Conservation (phyloP, 2,113 vertebrate species). For the Neomonachus schauinslandi region DNA sequence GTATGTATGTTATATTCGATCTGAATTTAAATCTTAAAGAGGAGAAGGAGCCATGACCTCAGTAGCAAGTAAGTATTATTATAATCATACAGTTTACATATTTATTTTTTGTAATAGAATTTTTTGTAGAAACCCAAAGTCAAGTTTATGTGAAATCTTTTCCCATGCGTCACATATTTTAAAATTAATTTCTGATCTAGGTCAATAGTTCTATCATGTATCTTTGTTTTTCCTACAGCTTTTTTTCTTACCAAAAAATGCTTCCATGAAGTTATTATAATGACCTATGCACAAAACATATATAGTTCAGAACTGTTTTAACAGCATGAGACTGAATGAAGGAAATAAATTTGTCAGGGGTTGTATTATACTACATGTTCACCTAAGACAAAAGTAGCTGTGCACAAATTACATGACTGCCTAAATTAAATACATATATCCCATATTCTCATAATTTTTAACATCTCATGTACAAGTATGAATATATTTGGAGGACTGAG, state of each 20-base stretch:
- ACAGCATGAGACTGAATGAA: background rate
- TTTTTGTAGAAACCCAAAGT: background rate
- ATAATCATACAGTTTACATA: background rate
- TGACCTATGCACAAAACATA: background rate
- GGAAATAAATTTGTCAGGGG: background rate
- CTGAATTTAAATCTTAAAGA: conserved; percentile 33
- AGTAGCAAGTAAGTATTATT: background rate
- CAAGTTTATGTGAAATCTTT: background rate
- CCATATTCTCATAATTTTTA: background rate
- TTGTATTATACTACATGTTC: background rate
- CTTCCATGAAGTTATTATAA: background rate
- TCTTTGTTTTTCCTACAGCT: background rate
- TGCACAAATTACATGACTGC: background rate
- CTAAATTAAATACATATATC: background rate
- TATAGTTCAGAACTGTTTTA: background rate
- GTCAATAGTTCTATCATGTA: background rate
- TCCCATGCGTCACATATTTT: background rate
- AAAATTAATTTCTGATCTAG: background rate
- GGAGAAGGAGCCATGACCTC: background rate
- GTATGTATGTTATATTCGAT: background rate
- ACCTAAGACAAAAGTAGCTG: background rate
- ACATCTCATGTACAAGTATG: background rate
- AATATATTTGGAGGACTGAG: background rate
- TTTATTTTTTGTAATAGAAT: background rate
- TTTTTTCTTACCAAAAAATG: background rate